Percentiles rank a stretch among this genome's conserved stretches.
These are phyloP conservation scores for Charanyca ferruginea DNA, from an alignment of 2,888 invertebrate species.

Conservation along the genomic window DNA sequence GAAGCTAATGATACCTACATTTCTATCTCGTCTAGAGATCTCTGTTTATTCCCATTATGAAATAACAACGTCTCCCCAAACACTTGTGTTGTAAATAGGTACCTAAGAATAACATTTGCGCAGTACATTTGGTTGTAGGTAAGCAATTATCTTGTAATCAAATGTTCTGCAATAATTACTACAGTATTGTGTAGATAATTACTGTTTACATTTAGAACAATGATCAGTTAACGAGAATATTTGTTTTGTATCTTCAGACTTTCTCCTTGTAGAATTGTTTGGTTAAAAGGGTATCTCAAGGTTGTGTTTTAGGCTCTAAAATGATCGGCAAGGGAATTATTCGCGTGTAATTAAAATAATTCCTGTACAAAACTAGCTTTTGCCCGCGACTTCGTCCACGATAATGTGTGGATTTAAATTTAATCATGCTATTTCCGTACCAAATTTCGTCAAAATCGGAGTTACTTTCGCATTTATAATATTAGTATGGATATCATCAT, in stretches of 20 bases:
- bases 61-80: background rate
- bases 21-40: no score
- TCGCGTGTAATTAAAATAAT: no score
- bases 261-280: background rate
- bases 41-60: background rate
- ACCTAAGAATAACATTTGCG: conserved; percentile 10
- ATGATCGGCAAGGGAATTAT: no score
- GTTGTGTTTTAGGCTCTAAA: background rate
- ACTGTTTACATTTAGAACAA: conserved; percentile 21
- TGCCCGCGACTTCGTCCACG: no score
- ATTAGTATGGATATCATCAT: no score
- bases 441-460: no score
- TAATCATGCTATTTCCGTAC: no score
- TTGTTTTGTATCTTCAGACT: background rate
- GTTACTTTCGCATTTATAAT: no score
- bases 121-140: background rate
- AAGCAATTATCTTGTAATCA: conserved; percentile 27
- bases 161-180: conserved; percentile 10
- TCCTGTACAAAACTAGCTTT: no score
- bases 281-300: background rate
- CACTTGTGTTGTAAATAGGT: background rate
- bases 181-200: background rate
- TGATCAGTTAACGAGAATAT: conserved; percentile 12
- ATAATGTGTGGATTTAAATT: no score
- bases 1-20: no score